Percentiles rank a stretch among this genome's conserved stretches.
These are phyloP conservation scores for Drosophila sordidula DNA, from an alignment of 2,888 invertebrate species.

Conservation along the genomic window DNA sequence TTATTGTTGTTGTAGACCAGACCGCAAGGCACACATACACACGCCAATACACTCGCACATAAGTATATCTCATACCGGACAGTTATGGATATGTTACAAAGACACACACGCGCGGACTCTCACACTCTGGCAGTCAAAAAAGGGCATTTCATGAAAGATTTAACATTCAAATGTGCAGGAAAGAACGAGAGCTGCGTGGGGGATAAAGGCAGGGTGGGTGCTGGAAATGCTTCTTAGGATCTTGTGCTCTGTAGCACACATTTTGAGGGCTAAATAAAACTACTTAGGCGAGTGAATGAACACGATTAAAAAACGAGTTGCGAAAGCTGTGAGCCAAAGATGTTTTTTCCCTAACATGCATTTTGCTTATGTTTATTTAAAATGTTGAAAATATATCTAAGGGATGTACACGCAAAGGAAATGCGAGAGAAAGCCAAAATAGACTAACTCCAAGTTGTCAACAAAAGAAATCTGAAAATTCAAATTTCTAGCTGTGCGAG, in stretches of 20 bases:
- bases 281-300: slow-evolving; percentile 81
- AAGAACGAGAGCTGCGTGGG: slow-evolving; percentile 26
- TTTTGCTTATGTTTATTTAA: slow-evolving; percentile 45
- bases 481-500: slow-evolving; percentile 22
- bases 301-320: slow-evolving; percentile 47
- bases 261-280: slow-evolving; percentile 76
- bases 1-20: slow-evolving; percentile 42
- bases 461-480: slow-evolving; percentile 15
- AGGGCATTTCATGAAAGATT: slow-evolving; percentile 84
- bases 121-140: slow-evolving; percentile 44
- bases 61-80: slow-evolving; percentile 37
- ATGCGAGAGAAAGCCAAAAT: slow-evolving; percentile 12
- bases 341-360: slow-evolving; percentile 38
- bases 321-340: slow-evolving; percentile 30
- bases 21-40: slow-evolving; percentile 57
- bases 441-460: slow-evolving; percentile 35
- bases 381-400: slow-evolving; percentile 19
- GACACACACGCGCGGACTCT: slow-evolving; percentile 17
- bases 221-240: slow-evolving; percentile 21
- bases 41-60: slow-evolving; percentile 21
- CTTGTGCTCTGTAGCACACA: slow-evolving; percentile 32
- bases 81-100: slow-evolving; percentile 62
- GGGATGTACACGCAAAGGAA: slow-evolving; percentile 9
- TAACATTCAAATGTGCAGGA: slow-evolving; percentile 84
- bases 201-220: no score